phyloP scores from a whole-genome alignment of 1,140 invertebrate species.

The Caerostris extrusa region DNA sequence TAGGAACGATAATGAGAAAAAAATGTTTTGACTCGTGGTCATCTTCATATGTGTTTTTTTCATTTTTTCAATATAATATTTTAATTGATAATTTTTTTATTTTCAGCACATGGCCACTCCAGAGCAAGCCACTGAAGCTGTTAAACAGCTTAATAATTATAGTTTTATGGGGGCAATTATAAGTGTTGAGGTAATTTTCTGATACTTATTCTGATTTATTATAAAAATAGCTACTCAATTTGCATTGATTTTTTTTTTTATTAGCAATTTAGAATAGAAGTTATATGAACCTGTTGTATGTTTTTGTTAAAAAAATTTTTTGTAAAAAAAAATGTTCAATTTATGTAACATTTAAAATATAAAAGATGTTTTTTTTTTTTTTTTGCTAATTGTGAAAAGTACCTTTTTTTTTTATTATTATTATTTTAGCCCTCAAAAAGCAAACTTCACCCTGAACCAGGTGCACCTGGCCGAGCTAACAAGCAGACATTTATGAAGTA shows the following conservation, averaged over 20 bases:
- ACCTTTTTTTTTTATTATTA: neutral
- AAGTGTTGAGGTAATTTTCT: constrained; percentile 85
- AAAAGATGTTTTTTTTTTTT: no score
- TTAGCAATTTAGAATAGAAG: neutral
- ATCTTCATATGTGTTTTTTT: no score
- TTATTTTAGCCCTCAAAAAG: constrained; percentile 75
- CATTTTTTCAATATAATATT: no score
- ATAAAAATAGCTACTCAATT: no score
- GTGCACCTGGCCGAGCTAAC: constrained; percentile 77
- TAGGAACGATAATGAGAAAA: no score
- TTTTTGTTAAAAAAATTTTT: neutral
- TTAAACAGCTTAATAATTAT: constrained; percentile 86
- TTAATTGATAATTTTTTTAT: neutral
- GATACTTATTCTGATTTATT: neutral
- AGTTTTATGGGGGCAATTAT: constrained; percentile 88
- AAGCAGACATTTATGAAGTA: constrained; percentile 63
- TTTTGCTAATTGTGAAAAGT: no score
- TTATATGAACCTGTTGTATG: neutral
- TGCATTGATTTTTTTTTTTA: neutral
- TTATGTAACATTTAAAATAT: neutral
- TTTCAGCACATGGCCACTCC: constrained; percentile 86
- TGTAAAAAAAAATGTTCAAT: neutral
- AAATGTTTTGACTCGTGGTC: no score
- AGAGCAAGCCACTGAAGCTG: constrained; percentile 87
- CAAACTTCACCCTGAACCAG: constrained; percentile 78